Percentiles rank a stretch among this genome's conserved stretches.
phyloP scores from a whole-genome alignment of 64 coral and sea anemone genomes.

The Montipora efflorescens region DNA sequence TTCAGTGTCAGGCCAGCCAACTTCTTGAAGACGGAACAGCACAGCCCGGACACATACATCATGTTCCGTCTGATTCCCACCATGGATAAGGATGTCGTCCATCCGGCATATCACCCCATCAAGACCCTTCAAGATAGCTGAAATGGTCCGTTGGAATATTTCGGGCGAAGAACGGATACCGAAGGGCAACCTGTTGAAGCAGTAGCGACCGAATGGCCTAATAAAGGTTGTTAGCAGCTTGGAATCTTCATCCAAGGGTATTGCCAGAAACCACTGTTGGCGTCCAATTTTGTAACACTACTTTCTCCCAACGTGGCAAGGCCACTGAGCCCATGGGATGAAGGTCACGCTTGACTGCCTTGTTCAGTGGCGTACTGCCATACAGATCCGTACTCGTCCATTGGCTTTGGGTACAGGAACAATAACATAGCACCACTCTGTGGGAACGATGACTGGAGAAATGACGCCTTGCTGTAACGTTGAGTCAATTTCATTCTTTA shows the following conservation, averaged over 20 bases:
- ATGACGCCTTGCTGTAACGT: slow-evolving; percentile 31
- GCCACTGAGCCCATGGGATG: background rate
- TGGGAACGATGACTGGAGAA: slow-evolving; percentile 20
- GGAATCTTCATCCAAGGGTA: no score
- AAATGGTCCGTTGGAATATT: slow-evolving; percentile 40
- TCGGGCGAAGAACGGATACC: slow-evolving; percentile 33
- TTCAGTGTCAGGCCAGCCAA: background rate
- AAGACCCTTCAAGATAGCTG: slow-evolving; percentile 6
- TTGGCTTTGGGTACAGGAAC: slow-evolving; percentile 45
- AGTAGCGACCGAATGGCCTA: slow-evolving; percentile 34
- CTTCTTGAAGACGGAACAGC: background rate
- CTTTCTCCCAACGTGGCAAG: no score
- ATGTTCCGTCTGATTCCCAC: background rate
- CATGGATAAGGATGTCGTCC: slow-evolving; percentile 22
- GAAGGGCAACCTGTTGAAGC: slow-evolving; percentile 35
- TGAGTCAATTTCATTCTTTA: slow-evolving; percentile 38
- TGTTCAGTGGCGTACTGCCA: slow-evolving; percentile 38
- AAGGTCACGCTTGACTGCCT: slow-evolving; percentile 54
- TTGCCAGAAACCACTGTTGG: no score
- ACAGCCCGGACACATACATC: background rate
- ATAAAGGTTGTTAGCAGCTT: no score
- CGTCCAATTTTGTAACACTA: no score
- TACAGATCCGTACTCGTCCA: slow-evolving; percentile 37
- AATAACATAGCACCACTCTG: slow-evolving; percentile 53
- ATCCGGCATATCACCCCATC: background rate